Percentiles rank a stretch among this genome's conserved stretches.
phyloP scores from a whole-genome alignment of 1,140 invertebrate genomes.

The Schlechtendalia chinensis region DNA sequence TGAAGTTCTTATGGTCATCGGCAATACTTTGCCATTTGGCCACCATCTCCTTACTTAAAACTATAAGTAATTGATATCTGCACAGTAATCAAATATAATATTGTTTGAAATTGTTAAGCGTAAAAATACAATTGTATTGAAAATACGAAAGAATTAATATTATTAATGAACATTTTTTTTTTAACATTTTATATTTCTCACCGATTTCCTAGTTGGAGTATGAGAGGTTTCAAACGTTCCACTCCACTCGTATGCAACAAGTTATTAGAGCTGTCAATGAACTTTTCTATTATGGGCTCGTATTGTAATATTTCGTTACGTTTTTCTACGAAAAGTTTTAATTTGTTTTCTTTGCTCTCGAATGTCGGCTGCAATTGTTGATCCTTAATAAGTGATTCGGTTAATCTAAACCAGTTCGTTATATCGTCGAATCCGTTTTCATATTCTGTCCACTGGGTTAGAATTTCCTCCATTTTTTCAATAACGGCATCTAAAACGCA shows the following conservation, averaged over 20 bases:
- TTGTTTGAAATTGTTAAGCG: neutral
- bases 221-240: constrained; percentile 80
- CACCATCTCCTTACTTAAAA: constrained; percentile 82
- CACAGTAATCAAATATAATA: constrained; percentile 46
- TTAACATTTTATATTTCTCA: constrained; percentile 50
- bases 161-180: neutral
- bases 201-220: constrained; percentile 84
- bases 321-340: constrained; percentile 71
- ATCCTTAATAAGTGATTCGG: constrained; percentile 80
- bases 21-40: constrained; percentile 82
- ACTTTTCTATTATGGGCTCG: constrained; percentile 80
- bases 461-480: constrained; percentile 69
- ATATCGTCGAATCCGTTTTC: constrained; percentile 76
- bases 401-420: constrained; percentile 79
- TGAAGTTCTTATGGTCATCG: constrained; percentile 79
- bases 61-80: constrained; percentile 77
- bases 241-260: constrained; percentile 80
- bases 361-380: constrained; percentile 78
- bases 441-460: constrained; percentile 85
- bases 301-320: constrained; percentile 72
- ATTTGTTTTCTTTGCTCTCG: constrained; percentile 74
- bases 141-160: no score
- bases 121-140: neutral
- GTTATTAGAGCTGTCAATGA: constrained; percentile 85
- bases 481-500: constrained; percentile 60